phyloP scores from a whole-genome alignment of 1,140 invertebrate species.

The Papilio dardanus region DNA sequence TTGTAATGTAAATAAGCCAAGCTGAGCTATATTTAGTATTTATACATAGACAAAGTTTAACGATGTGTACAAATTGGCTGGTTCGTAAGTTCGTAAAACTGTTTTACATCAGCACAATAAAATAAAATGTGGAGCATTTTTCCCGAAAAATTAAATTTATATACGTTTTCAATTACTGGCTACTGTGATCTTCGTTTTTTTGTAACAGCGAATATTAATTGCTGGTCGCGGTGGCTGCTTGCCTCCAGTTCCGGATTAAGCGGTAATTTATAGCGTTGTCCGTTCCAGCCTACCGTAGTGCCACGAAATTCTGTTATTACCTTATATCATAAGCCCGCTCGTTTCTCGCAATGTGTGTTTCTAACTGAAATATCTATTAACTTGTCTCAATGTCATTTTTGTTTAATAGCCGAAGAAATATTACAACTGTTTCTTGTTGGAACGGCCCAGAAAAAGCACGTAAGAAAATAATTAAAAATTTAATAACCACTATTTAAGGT shows the following conservation, averaged over 20 bases:
- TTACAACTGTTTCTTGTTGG: neutral
- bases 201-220: constrained; percentile 30
- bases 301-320: constrained; percentile 14
- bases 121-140: neutral
- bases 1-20: too few species aligned
- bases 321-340: neutral
- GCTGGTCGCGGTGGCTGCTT: constrained; percentile 20
- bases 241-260: constrained; percentile 20
- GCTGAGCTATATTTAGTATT: too few species aligned
- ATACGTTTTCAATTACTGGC: constrained; percentile 23
- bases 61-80: too few species aligned
- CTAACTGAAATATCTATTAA: neutral
- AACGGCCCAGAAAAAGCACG: too few species aligned
- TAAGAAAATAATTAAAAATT: too few species aligned
- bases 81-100: too few species aligned
- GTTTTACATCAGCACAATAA: neutral
- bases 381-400: neutral
- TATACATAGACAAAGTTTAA: too few species aligned
- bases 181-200: constrained; percentile 27
- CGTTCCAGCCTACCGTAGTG: neutral
- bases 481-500: too few species aligned
- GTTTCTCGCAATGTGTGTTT: neutral
- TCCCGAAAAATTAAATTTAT: constrained; percentile 8
- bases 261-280: constrained; percentile 23
- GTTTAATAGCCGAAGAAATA: neutral